Evolutionary conservation across 2,797 vertebrate species (phyloP), one percentile per base, ranked within the genome.

Genomic region (Erpetoichthys calabaricus): DNA sequence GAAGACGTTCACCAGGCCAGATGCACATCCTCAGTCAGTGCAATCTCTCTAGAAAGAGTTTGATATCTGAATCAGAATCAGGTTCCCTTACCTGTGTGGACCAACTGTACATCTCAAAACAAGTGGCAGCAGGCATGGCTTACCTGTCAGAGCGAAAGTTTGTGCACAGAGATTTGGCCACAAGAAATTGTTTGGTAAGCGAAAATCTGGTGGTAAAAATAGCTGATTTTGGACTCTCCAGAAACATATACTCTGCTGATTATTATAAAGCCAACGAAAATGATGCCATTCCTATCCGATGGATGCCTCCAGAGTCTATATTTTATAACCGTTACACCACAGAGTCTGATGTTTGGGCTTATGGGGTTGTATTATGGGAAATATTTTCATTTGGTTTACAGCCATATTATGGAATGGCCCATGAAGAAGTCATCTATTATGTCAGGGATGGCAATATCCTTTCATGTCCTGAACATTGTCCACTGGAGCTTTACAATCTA

Each of bases 211-310:
- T 91, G 51, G 96, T 99, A 57, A 99, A 99, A 81, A 99, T 99
- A 0, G 94, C 96, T 0, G 96, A 99, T 72, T 99, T 99, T 3
- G 96, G 96, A 60, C 91, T 99, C 53, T 99, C 96, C 0, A 81
- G 94, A 62, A 98, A 97, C 70, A 98, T 98, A 75, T 98, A 98
- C 70, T 95, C 94, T 0, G 96, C 96, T 0, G 96, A 99, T 73
- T 99, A 99, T 70, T 99, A 99, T 80, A 99, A 99, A 75, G 96
- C 95, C 0, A 90, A 91, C 0, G 96, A 98, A 65, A 98, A 99
- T 0, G 96, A 98, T 0, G 95, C 96, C 53, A 98, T 98, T 64
- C 96, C 96, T 2, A 97, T 98, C 60, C 91, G 95, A 43, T 98
- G 96, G 95, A 98, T 98, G 95, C 96, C 96, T 0, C 96, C 96